Base-by-base conservation (phyloP, 2,888 invertebrate species). In the Eristalis intricaria region DNA sequence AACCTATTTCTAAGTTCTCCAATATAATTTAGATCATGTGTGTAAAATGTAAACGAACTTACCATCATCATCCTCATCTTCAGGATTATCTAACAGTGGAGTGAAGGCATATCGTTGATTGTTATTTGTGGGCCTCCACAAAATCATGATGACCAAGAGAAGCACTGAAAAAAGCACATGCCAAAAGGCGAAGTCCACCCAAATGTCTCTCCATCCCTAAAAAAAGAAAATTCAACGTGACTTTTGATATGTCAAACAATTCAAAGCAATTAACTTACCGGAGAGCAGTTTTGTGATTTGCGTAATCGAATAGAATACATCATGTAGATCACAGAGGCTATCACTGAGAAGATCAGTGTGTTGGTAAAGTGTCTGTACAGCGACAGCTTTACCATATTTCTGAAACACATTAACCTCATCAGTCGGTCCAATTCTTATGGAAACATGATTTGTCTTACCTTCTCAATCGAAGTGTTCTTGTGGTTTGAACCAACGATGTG, bases 141-240 rank as follows among this genome's bases (percentile, higher is more conserved):
- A 94, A 88, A 99, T 95, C 97, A 99, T 98, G 90, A 99, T 99
- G 40, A 97, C 97, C 50, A 97, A 93, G 29, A 99, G 94, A 77
- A 99, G 95, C 89, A 96, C 94, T 19, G 97, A 97, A 93, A 99
- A 99, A 79, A 98, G 94, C 43, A 98, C 95, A 93, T 98, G 98
- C 99, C 99, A 99, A 93, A 97, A 99, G 3, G 98, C 98, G 89
- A 98, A 97, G 92, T 99, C 98, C 90, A 99, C 94, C 99, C 99
- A 99, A 89, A 98, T 94, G 91, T 97, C 96, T 91, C 96, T 96
- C 98, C 98, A 99, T 89, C 97, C 96, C 96, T 96, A 90, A 61
- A 61, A 78, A 81, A 71, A 56, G 0, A n/a, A 70, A 35, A 56
- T 61, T 22, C 15, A 70, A 71, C 79, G 58, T 50, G 64, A 68